Conservation (phyloP, 2,888 invertebrate species). For the Cancer borealis region DNA sequence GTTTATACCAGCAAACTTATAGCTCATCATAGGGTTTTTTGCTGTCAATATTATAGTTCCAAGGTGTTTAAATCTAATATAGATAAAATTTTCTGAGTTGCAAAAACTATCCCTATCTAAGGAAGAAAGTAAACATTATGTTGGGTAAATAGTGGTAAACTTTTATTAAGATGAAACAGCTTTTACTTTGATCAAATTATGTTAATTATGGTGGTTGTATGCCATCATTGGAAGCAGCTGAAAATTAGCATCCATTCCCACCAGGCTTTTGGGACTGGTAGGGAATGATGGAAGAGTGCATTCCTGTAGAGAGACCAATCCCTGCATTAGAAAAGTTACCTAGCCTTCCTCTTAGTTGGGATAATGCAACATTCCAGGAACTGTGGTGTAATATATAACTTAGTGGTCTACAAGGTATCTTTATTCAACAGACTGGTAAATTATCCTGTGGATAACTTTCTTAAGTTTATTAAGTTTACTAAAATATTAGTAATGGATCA, state of each 20-base stretch:
- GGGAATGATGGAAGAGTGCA: constrained; percentile 64
- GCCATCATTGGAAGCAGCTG: constrained; percentile 61
- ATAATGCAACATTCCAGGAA: constrained; percentile 66
- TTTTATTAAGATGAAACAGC: constrained; percentile 8
- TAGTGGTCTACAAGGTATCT: background rate
- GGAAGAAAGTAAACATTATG: constrained; percentile 35
- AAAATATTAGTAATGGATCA: background rate
- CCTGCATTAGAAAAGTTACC: constrained; percentile 50
- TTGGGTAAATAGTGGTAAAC: constrained; percentile 8
- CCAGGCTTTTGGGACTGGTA: constrained; percentile 10
- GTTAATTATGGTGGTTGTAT: constrained; percentile 44
- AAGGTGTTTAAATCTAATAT: background rate
- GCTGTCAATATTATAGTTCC: constrained; percentile 35
- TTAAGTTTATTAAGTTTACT: background rate
- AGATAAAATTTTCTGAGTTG: background rate
- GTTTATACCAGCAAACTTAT: constrained; percentile 41
- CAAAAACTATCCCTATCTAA: background rate
- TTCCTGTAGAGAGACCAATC: constrained; percentile 63
- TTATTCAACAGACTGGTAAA: background rate
- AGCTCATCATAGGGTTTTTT: background rate
- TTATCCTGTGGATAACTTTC: background rate
- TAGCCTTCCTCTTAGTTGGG: constrained; percentile 45
- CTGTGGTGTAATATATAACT: constrained; percentile 55
- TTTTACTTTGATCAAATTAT: background rate
- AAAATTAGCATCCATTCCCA: constrained; percentile 54